Conservation (phyloP, 1,140 invertebrate species). For the Eueides isabella region DNA sequence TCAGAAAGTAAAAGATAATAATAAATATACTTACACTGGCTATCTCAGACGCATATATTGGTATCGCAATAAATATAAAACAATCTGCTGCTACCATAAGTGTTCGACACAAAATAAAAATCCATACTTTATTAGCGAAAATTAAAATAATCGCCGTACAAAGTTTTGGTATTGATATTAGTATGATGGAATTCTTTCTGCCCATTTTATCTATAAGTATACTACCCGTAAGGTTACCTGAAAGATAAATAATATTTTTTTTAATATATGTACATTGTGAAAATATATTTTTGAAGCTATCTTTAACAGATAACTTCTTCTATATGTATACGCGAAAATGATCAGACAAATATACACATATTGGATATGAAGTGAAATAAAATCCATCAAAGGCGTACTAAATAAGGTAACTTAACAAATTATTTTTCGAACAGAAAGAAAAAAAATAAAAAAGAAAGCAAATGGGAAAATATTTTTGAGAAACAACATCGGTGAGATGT, state of each 20-base stretch:
- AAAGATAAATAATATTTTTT: constrained; percentile 7
- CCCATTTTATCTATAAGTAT: constrained; percentile 56
- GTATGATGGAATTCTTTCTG: constrained; percentile 51
- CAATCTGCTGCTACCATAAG: constrained; percentile 37
- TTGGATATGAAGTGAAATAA: too few species aligned
- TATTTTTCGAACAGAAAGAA: too few species aligned
- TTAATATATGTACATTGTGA: too few species aligned
- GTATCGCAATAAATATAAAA: constrained; percentile 40
- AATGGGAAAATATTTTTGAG: too few species aligned
- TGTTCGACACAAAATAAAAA: constrained; percentile 44
- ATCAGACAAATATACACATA: too few species aligned
- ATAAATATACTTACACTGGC: constrained; percentile 52
- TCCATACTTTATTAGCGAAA: constrained; percentile 45
- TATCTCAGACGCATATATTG: constrained; percentile 62
- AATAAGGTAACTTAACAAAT: too few species aligned
- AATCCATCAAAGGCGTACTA: too few species aligned
- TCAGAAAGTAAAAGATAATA: neutral
- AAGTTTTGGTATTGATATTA: constrained; percentile 49
- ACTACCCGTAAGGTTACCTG: constrained; percentile 49
- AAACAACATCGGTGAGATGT: too few species aligned
- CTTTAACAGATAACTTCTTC: too few species aligned
- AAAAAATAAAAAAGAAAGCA: too few species aligned
- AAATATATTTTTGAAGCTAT: too few species aligned
- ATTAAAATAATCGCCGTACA: constrained; percentile 35
- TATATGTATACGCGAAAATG: too few species aligned